These are phyloP conservation scores for Chondrosia reniformis DNA, from an alignment of 37 sponge, comb jelly and placozoan genomes.

Conservation along the genomic window DNA sequence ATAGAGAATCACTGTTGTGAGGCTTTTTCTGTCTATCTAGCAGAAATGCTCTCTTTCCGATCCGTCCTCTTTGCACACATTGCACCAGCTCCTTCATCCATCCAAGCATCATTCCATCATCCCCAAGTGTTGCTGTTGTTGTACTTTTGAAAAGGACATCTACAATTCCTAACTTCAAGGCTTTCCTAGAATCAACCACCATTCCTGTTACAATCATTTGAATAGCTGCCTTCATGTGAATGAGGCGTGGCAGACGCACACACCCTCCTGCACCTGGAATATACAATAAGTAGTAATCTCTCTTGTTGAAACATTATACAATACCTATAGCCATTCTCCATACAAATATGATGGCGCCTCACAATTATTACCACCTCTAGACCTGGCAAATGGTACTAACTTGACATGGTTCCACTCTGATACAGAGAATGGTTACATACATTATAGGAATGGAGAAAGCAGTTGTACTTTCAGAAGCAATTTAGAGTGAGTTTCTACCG, in stretches of 20 bases:
- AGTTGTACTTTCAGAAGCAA: no score
- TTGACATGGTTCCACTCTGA: no score
- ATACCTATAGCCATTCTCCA: no score
- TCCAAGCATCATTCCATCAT: slow-evolving; percentile 1
- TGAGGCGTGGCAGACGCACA: slow-evolving; percentile 39
- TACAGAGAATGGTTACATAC: no score
- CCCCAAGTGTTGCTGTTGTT: background rate
- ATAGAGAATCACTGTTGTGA: background rate
- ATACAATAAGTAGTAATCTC: background rate
- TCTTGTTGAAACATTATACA: no score
- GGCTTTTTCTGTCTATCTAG: background rate
- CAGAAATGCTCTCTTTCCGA: slow-evolving; percentile 11
- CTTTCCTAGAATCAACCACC: slow-evolving; percentile 23
- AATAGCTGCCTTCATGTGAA: slow-evolving; percentile 29
- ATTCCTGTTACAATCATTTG: slow-evolving; percentile 40
- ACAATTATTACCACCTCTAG: no score
- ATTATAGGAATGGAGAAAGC: no score
- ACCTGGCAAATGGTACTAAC: no score
- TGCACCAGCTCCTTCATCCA: slow-evolving; percentile 22
- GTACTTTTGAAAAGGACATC: slow-evolving; percentile 32
- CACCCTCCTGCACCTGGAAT: slow-evolving; percentile 60
- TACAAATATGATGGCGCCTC: no score
- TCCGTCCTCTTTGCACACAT: slow-evolving; percentile 11
- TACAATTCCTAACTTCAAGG: slow-evolving; percentile 39
- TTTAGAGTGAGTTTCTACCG: no score